Base-by-base conservation (phyloP, 2,888 invertebrate species). In the Sthenelais limicola region DNA sequence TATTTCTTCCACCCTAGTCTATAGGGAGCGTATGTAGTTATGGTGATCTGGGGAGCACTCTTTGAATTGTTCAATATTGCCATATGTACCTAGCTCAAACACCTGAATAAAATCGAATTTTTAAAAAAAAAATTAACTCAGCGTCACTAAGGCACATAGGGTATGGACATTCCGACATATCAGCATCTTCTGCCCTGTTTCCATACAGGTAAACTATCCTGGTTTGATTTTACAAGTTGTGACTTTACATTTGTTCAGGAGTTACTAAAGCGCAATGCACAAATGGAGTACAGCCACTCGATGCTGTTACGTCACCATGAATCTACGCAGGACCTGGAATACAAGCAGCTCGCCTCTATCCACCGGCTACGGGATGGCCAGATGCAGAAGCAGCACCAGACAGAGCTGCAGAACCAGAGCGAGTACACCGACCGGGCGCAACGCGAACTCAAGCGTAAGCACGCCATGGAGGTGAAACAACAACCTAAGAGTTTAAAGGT, bases 401-500 rank as follows among this genome's bases (percentile, higher is more conserved):
- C 97, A 15, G 98, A 98, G 90, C 90, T 96, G 85, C 93, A 94
- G 83, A 97, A 97, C 90, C 89, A 90, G 81, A 85, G 82, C 82
- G 97, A 98, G 88, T 99, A 99, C 89, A 98, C 97, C 93, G 93
- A 93, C 85, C 92, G 97, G 76, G 94, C 96, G 15, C 95, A 97
- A 87, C 92, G 95, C 78, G 98, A 99, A 87, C 91, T 99, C 84
- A 91, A 94, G 82, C 98, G 98, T 89, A 97, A 97, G 85, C 99
- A 99, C 89, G 96, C 97, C 72, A 89, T 97, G 80, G 97, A 99
- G 89, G 92, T 97, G 82, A 96, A 98, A 87, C 98, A 98, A 87
- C 98, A 98, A 89, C 99, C 99, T 72, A 97, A 98, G 90, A 97
- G 98, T 89, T 92, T 99, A 82, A 97, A 97, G 92, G 96, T 96